A percentile compares a stretch with the other conserved stretches of the same genome.
These are phyloP conservation scores for Drosophila truncata DNA, from an alignment of 1,140 invertebrate species.

Conservation along the genomic window DNA sequence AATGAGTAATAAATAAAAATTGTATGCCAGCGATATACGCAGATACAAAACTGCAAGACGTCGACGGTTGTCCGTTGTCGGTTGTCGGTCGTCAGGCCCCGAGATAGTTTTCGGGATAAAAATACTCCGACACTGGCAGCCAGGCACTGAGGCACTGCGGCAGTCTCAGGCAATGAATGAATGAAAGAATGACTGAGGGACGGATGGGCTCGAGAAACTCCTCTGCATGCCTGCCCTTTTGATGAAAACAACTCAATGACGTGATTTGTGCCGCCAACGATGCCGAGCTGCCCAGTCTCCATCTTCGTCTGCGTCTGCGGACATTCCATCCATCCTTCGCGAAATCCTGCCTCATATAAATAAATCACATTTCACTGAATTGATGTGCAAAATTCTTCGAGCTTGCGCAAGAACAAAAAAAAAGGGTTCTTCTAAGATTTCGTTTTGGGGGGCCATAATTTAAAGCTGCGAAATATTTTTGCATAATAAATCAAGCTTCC, in stretches of 20 bases:
- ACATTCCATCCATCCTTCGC: conserved; percentile 22
- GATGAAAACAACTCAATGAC: conserved; percentile 84
- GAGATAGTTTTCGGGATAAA: conserved; percentile 82
- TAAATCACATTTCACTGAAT: conserved; percentile 75
- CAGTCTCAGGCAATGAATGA: conserved; percentile 7
- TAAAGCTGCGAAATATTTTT: conserved; percentile 71
- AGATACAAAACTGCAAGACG: conserved; percentile 82
- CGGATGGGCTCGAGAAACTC: conserved; percentile 19
- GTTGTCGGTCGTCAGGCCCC: conserved; percentile 60
- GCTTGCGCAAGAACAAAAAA: background rate
- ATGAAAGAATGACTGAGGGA: conserved; percentile 67
- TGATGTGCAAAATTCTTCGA: conserved; percentile 74
- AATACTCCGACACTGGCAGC: conserved; percentile 60
- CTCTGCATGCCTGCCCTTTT: conserved; percentile 75
- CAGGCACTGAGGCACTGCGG: conserved; percentile 7
- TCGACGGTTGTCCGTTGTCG: conserved; percentile 40
- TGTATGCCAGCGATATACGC: conserved; percentile 80
- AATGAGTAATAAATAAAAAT: conserved; percentile 85
- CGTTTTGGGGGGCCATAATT: conserved; percentile 42
- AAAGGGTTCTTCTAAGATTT: conserved; percentile 45
- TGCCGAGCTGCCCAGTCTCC: conserved; percentile 36
- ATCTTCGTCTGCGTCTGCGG: background rate
- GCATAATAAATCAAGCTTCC: conserved; percentile 78
- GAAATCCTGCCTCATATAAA: conserved; percentile 64
- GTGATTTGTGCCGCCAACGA: conserved; percentile 74